Evolutionary conservation across 2,797 vertebrate species (phyloP).

Genomic region (Brachyrhaphis roseni): DNA sequence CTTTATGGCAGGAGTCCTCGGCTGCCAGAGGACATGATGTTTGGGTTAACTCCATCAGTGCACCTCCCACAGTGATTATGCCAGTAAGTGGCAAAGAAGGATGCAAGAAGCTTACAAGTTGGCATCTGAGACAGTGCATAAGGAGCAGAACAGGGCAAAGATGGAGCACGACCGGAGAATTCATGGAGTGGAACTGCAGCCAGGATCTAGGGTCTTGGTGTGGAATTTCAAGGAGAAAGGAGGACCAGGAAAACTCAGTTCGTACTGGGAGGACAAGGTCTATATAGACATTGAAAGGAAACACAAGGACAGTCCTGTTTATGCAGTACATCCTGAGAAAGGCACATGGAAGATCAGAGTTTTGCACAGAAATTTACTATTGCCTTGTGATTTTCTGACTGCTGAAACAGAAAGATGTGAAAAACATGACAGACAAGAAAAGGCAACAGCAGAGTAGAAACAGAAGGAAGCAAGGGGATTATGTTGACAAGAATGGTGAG

Average conservation of each 20-base stretch:
- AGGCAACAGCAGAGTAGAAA: no score
- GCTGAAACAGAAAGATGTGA: neutral
- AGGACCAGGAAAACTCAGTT: neutral
- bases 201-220: neutral
- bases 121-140: neutral
- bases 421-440: no score
- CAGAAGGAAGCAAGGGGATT: neutral
- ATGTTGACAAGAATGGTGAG: neutral
- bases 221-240: neutral
- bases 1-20: neutral
- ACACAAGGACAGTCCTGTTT: neutral
- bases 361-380: neutral
- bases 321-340: neutral
- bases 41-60: neutral
- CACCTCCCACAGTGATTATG: conserved; percentile 5
- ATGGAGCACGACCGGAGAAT: neutral
- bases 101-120: conserved; percentile 6
- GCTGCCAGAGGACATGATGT: conserved; percentile 7
- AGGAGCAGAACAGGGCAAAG: neutral
- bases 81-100: neutral
- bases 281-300: neutral
- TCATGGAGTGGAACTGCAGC: conserved; percentile 4
- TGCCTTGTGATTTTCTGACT: neutral
- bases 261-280: neutral
- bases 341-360: neutral